These are phyloP conservation scores for Hydrotaea diabolus DNA, from an alignment of 2,888 invertebrate species.

Conservation along the genomic window DNA sequence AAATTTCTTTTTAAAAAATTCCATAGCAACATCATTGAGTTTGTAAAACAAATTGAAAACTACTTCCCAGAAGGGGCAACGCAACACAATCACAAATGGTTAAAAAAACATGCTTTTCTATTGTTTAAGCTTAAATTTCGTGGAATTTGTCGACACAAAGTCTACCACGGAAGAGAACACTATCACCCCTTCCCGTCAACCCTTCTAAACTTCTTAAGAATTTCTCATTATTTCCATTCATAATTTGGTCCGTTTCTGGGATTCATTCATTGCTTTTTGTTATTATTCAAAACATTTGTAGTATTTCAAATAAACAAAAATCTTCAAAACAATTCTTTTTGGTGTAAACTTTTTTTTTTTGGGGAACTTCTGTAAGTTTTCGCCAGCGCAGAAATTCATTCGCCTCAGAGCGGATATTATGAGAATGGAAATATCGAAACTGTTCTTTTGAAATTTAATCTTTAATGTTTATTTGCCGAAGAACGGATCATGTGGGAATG, in stretches of 20 bases:
- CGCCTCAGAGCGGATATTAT: slow-evolving; percentile 50
- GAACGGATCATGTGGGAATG: background rate
- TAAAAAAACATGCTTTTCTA: background rate
- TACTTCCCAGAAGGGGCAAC: no score
- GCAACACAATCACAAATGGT: no score
- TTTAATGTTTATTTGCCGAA: slow-evolving; percentile 31
- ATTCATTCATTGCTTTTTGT: slow-evolving; percentile 53
- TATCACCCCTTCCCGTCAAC: background rate
- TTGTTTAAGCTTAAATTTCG: slow-evolving; percentile 37
- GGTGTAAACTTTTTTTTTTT: slow-evolving; percentile 5
- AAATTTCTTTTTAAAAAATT: no score
- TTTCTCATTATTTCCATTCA: background rate
- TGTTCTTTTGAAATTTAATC: slow-evolving; percentile 53
- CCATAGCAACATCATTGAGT: no score
- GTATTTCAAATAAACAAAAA: slow-evolving; percentile 59
- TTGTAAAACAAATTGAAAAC: no score
- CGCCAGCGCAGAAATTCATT: slow-evolving; percentile 31
- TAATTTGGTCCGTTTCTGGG: slow-evolving; percentile 27
- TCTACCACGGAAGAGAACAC: slow-evolving; percentile 37
- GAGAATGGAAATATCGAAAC: slow-evolving; percentile 26
- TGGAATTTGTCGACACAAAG: slow-evolving; percentile 59
- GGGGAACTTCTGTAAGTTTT: slow-evolving; percentile 41
- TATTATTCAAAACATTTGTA: slow-evolving; percentile 38
- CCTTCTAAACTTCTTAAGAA: no score
- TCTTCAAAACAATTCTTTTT: background rate